A percentile compares a stretch with the other conserved stretches of the same genome.
Conservation (phyloP, 2,113 vertebrate species). For the Rhea pennata region DNA sequence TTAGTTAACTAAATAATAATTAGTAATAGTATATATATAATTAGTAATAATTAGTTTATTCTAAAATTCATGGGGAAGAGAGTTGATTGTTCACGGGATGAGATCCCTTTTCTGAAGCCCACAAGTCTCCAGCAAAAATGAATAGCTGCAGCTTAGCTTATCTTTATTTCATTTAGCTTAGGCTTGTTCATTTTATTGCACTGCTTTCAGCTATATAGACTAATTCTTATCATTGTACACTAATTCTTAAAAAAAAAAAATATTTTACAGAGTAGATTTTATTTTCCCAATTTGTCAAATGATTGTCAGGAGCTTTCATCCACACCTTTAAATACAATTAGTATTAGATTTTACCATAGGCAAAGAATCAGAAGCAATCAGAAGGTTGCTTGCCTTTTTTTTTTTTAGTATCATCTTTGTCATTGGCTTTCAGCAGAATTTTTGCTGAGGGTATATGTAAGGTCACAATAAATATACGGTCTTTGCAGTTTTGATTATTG, state of each 20-base stretch:
- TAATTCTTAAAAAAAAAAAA: background rate
- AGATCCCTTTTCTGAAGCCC: constrained; percentile 7
- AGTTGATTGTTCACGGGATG: background rate
- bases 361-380: background rate
- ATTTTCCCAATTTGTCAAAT: background rate
- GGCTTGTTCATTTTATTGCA: background rate
- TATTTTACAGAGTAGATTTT: background rate
- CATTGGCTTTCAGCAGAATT: background rate
- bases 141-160: background rate
- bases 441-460: background rate
- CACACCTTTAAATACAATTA: background rate
- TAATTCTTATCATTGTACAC: background rate
- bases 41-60: too few relatives aligned
- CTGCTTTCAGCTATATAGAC: background rate
- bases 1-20: too few relatives aligned
- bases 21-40: too few relatives aligned
- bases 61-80: constrained; percentile 17
- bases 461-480: background rate
- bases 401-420: background rate
- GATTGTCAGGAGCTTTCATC: background rate
- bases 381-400: background rate
- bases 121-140: constrained; percentile 7
- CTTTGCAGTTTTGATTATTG: background rate
- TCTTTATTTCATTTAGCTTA: constrained; percentile 54
- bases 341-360: background rate